Evolutionary conservation across 1,140 invertebrate species (phyloP).

Genomic region (Aphaenogaster ashmeadi): DNA sequence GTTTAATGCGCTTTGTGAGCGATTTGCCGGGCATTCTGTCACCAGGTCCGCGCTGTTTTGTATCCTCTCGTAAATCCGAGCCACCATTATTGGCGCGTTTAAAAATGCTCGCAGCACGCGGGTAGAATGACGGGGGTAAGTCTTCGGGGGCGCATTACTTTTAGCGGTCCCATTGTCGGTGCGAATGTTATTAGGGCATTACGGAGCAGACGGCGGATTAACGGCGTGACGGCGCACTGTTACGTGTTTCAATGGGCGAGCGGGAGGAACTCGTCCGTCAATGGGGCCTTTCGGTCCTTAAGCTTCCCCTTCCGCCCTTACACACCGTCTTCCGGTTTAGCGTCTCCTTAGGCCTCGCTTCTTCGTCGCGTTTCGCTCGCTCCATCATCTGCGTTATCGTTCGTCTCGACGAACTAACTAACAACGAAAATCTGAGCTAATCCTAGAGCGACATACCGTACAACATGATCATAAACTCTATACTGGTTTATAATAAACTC

Average conservation of each 20-base stretch:
- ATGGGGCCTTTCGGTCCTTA: constrained; percentile 78
- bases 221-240: constrained; percentile 68
- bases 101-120: constrained; percentile 51
- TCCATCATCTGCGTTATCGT: constrained; percentile 22
- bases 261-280: constrained; percentile 78
- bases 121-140: constrained; percentile 20
- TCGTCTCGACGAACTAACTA: constrained; percentile 2
- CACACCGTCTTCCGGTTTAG: constrained; percentile 82
- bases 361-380: constrained; percentile 36
- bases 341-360: constrained; percentile 68
- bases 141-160: constrained; percentile 55
- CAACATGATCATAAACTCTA: constrained; percentile 12
- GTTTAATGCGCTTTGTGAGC: constrained; percentile 81
- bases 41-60: constrained; percentile 64
- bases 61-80: constrained; percentile 64
- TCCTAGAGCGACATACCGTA: background rate
- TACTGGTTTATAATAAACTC: background rate
- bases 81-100: constrained; percentile 53
- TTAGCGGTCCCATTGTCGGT: constrained; percentile 65
- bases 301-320: constrained; percentile 82
- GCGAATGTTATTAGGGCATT: constrained; percentile 77
- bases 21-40: constrained; percentile 74
- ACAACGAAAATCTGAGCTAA: constrained; percentile 32
- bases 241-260: constrained; percentile 79
- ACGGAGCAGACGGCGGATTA: constrained; percentile 73